Conservation (phyloP, 1,140 invertebrate genomes). For the Magallana gigas region DNA sequence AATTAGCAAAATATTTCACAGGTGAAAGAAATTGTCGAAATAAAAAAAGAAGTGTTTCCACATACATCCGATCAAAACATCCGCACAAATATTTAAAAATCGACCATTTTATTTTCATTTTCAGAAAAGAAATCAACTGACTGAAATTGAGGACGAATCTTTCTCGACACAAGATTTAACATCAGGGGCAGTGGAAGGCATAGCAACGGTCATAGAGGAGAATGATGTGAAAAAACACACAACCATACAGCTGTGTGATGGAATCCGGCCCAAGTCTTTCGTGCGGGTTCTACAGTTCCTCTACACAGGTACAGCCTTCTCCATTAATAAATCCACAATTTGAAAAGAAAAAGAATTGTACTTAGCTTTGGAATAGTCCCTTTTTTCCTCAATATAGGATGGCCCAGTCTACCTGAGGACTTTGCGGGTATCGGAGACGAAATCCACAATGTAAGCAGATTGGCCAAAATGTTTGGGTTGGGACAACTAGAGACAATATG, state of each 20-base stretch:
- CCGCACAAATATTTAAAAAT: no score
- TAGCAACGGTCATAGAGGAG: conserved; percentile 60
- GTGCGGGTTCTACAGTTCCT: conserved; percentile 73
- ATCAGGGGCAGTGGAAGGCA: conserved; percentile 66
- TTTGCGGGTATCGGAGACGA: conserved; percentile 55
- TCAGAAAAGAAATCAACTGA: conserved; percentile 59
- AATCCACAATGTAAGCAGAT: conserved; percentile 64
- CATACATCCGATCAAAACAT: no score
- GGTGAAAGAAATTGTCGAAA: no score
- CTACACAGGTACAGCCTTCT: conserved; percentile 69
- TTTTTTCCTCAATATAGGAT: conserved; percentile 60
- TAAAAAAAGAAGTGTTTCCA: no score
- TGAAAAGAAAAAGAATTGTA: not conserved
- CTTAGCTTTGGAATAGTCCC: not conserved
- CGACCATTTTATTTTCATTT: not conserved
- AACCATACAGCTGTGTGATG: conserved; percentile 67
- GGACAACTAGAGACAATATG: conserved; percentile 71
- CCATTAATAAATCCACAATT: not conserved
- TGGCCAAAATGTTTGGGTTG: conserved; percentile 71
- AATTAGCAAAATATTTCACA: no score
- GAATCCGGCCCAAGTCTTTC: conserved; percentile 70
- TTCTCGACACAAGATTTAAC: conserved; percentile 66
- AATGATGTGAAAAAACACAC: conserved; percentile 50
- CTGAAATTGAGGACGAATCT: conserved; percentile 64
- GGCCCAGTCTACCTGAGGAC: conserved; percentile 66